phyloP scores from a whole-genome alignment of 2,113 vertebrate genomes.

The Zootoca vivipara region DNA sequence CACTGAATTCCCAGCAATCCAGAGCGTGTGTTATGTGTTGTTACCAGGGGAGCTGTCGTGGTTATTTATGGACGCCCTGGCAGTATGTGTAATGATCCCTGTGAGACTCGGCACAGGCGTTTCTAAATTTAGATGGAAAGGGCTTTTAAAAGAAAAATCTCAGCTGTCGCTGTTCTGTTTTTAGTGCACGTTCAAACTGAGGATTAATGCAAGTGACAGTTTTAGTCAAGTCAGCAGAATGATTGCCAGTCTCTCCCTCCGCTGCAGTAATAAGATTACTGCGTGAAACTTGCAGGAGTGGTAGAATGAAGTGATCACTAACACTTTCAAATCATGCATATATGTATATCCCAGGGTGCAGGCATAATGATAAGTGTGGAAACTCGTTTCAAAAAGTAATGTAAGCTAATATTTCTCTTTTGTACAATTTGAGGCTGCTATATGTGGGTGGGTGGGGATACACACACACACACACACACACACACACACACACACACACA shows the following conservation, averaged over 20 bases:
- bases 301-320: not conserved
- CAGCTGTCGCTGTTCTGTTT: conserved; percentile 45
- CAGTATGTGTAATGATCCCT: conserved; percentile 55
- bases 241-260: not conserved
- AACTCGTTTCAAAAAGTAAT: not conserved
- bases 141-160: conserved; percentile 51
- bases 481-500: too few species aligned
- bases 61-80: conserved; percentile 57
- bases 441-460: not conserved
- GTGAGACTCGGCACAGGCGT: conserved; percentile 44
- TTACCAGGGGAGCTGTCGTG: conserved; percentile 32
- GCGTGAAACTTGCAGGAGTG: not conserved
- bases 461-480: too few species aligned
- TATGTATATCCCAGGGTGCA: not conserved
- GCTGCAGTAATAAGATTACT: not conserved
- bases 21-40: conserved; percentile 23
- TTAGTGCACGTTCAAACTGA: conserved; percentile 5
- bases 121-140: conserved; percentile 64
- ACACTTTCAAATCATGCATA: not conserved
- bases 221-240: conserved; percentile 21
- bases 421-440: not conserved
- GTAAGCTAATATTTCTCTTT: not conserved
- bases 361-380: fast-evolving
- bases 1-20: conserved; percentile 61
- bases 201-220: conserved; percentile 11